Base-by-base conservation (phyloP, 2,888 invertebrate species). In the Rotaria macrura region DNA sequence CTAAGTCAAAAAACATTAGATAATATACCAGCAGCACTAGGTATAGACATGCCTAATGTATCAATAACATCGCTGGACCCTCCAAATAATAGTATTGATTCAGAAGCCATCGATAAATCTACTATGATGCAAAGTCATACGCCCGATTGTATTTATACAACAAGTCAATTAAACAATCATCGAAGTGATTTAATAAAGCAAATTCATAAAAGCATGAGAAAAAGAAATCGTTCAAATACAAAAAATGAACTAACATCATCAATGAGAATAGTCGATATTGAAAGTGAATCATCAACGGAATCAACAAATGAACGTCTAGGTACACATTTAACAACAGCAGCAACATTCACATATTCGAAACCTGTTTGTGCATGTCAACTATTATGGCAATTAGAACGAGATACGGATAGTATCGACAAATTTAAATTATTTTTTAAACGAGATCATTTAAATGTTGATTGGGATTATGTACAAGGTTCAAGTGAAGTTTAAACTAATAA, bases 351-450 rank as follows among this genome's bases (percentile, higher is more conserved):
- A 43, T 23, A 43, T 43, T 34, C 43, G 9, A 20, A 40, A 79
- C 20, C 43, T 25, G 43, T 25, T 23, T 79, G 74, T 79, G 6
- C 74, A 79, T 79, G 74, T 79, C 74, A 43, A 25, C n/a, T 79
- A 79, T 25, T 79, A 40, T 79, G 74, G 74, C 74, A 79, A 79
- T 43, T 79, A 43, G 74, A 79, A 43, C 38, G 43, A 7, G 74
- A 79, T 43, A 79, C 74, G 14, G 43, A 79, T 79, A 79, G 74
- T 43, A 79, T 79, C 25, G 74, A 79, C n/a, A 79, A 79, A 43
- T 79, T 79, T 79, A 79, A 79, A 79, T 25, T 79, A n/a, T 79
- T 79, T 25, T 79, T 79, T 43, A 79, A 79, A 79, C 74, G 74
- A 20, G 74, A 79, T 43, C 38, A 79, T 79, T 79, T 43, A 10